phyloP scores from a whole-genome alignment of 2,797 vertebrate genomes.

The Manis crassicaudata region DNA sequence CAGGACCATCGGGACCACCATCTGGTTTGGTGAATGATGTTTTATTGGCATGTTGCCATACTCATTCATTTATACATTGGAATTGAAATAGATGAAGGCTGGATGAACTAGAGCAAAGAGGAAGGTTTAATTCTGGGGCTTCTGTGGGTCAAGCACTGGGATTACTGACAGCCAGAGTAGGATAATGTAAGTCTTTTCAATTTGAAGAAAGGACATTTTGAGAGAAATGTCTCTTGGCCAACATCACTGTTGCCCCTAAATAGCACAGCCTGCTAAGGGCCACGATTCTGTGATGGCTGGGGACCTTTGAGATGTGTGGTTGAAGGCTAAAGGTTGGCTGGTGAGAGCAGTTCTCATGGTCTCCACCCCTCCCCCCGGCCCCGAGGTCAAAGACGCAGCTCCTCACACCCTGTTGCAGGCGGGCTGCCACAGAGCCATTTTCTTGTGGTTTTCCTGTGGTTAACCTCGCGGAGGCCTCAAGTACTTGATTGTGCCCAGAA shows the following conservation, averaged over 20 bases:
- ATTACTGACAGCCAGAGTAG: background rate
- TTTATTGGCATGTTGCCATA: background rate
- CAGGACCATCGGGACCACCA: background rate
- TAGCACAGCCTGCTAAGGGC: background rate
- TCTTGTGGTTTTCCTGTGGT: constrained; percentile 77
- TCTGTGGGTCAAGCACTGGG: too few relatives aligned
- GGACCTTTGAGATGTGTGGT: background rate
- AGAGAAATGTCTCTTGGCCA: background rate
- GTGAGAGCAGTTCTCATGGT: background rate
- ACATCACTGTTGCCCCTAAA: background rate
- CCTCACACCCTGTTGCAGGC: constrained; percentile 43
- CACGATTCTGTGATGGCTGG: background rate
- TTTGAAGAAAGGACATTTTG: background rate
- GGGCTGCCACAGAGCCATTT: constrained; percentile 65
- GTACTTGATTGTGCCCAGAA: constrained; percentile 73
- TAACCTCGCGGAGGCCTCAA: constrained; percentile 73
- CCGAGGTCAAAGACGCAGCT: background rate
- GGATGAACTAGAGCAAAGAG: background rate
- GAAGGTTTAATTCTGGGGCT: background rate
- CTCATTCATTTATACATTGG: background rate
- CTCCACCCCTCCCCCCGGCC: background rate
- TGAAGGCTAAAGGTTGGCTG: background rate
- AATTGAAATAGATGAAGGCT: background rate
- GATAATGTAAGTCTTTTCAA: background rate
- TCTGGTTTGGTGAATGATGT: background rate